Evolutionary conservation across 1,140 invertebrate genomes (phyloP).

Genomic region (Solenopsis invicta): DNA sequence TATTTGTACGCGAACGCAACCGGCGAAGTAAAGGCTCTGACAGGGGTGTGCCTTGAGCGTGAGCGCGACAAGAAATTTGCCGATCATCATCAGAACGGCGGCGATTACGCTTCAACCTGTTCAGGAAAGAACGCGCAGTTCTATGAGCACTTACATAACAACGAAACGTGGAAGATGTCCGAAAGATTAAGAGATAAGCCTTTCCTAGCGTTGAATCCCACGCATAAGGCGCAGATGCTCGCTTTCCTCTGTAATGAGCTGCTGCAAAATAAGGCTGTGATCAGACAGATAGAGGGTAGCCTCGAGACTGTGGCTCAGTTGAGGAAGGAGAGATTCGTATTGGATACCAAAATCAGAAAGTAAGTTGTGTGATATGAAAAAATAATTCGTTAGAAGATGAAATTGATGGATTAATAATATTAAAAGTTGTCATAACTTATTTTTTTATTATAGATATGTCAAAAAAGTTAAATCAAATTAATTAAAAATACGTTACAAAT

Average conservation of each 20-base stretch:
- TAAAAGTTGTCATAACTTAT: not conserved
- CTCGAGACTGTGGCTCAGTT: constrained; percentile 92
- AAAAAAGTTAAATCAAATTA: constrained; percentile 2
- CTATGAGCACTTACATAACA: constrained; percentile 92
- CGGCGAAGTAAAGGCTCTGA: constrained; percentile 93
- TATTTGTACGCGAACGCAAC: constrained; percentile 95
- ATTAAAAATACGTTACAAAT: not conserved
- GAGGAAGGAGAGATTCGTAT: constrained; percentile 92
- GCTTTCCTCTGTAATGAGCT: constrained; percentile 97
- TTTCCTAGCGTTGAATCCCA: constrained; percentile 94
- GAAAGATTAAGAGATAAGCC: constrained; percentile 93
- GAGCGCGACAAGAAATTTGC: constrained; percentile 92
- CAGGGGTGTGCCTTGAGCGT: constrained; percentile 92
- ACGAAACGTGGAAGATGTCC: constrained; percentile 92
- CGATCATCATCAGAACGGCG: constrained; percentile 92
- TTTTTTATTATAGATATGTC: constrained; percentile 8
- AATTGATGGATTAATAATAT: not conserved
- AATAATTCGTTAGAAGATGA: not conserved
- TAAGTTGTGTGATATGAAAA: constrained; percentile 86
- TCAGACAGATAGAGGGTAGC: constrained; percentile 92
- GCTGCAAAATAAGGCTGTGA: constrained; percentile 95
- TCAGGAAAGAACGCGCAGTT: constrained; percentile 92
- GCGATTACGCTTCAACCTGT: constrained; percentile 88
- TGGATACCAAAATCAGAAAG: constrained; percentile 96
- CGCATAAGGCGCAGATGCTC: constrained; percentile 95